These are phyloP conservation scores for Diogma glabrata DNA, from an alignment of 2,888 invertebrate genomes.

Conservation along the genomic window DNA sequence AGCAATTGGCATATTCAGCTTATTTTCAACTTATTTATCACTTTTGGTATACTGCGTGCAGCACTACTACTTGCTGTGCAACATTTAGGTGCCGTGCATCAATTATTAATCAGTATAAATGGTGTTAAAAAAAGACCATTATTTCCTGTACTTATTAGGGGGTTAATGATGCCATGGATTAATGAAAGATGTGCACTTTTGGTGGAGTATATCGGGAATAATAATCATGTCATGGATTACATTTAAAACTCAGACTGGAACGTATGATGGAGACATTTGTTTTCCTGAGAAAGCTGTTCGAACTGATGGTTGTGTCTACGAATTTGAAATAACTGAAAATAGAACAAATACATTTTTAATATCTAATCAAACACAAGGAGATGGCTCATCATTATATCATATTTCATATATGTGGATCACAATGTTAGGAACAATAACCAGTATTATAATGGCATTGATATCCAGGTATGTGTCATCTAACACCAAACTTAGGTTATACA, in stretches of 20 bases:
- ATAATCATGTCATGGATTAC: conserved; percentile 54
- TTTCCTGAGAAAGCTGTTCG: conserved; percentile 44
- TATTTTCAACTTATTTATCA: no score
- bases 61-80: conserved; percentile 54
- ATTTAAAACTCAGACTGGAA: conserved; percentile 42
- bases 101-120: conserved; percentile 48
- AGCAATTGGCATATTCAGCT: no score
- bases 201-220: conserved; percentile 54
- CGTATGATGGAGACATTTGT: conserved; percentile 47
- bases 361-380: background rate
- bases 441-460: conserved; percentile 44
- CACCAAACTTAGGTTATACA: no score
- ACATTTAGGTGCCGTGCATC: conserved; percentile 58
- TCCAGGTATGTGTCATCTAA: conserved; percentile 45
- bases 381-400: background rate
- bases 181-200: conserved; percentile 52
- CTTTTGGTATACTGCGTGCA: conserved; percentile 54
- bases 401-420: conserved; percentile 42
- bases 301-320: conserved; percentile 38
- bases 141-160: conserved; percentile 57
- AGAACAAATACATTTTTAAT: background rate
- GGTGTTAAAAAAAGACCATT: conserved; percentile 57
- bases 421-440: conserved; percentile 46
- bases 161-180: conserved; percentile 51
- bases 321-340: no score